Base-by-base conservation (phyloP, 2,113 vertebrate species). In the Anarrhichthys ocellatus region DNA sequence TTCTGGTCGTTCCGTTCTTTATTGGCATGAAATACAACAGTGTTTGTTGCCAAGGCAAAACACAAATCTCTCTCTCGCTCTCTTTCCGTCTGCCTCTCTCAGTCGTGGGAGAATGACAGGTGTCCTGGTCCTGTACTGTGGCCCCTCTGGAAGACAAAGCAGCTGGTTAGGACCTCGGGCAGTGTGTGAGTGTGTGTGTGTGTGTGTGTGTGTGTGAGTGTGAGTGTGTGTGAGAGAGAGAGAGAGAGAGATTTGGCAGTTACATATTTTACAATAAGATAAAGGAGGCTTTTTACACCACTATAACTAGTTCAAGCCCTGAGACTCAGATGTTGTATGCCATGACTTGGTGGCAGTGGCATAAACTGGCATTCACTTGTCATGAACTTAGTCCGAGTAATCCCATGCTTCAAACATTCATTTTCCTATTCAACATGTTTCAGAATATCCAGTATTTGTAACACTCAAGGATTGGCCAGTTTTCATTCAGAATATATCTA, bases 41-140 rank as follows among this genome's bases (percentile, higher is more conserved):
- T 36, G 62, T 56, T 69, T 62, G 29, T 48, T 69, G 54, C 13
- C 44, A 22, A 61, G 10, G 29, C 6, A 61, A 66, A 34, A 66
- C 17, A 27, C 62, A 81, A 76, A 40, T 10, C 34, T 40, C 29
- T 52, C 42, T 74, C 32, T 58, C 69, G 18, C 27, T 67, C 10
- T 18, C 76, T 61, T 11, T 40, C 32, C 62, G 5, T 76, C 66
- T 75, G 13, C 10, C 34, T 52, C 69, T 62, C 91, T 89, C 84
- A 78, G 63, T 92, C 92, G 80, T 95, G 95, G 93, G 94, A 96
- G 93, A 92, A 73, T 85, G 36, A 50, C 94, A 95, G 93, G 95
- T 95, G 95, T 90, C 85, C 87, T 69, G 87, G 90, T 92, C 72
- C 38, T 11, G 58, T 78, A 36, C 2, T 8, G 87, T 86, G 85